Conservation (phyloP, 1,140 invertebrate genomes). For the Drosophila kanapiae region DNA sequence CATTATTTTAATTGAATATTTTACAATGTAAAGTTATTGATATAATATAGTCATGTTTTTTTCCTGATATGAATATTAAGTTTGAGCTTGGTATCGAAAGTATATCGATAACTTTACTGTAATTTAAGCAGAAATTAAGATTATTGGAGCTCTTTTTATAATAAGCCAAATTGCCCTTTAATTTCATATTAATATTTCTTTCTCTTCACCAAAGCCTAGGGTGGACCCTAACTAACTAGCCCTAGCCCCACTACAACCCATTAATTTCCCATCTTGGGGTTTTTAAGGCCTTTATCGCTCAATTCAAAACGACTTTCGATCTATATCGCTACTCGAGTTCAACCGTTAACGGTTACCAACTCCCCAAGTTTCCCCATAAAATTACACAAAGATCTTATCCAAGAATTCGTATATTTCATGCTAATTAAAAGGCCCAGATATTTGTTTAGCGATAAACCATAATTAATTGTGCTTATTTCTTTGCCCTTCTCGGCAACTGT, state of each 20-base stretch:
- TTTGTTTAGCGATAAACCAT: conserved; percentile 63
- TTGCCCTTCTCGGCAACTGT: conserved; percentile 13
- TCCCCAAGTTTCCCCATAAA: conserved; percentile 54
- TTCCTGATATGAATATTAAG: neutral
- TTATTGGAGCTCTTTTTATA: too few species aligned
- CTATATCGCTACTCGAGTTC: conserved; percentile 45
- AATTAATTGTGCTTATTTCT: conserved; percentile 78
- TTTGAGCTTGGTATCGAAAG: neutral
- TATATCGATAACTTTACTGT: neutral
- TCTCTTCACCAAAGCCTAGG: neutral
- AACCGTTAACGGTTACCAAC: conserved; percentile 60
- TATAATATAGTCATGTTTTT: neutral
- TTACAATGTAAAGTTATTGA: neutral
- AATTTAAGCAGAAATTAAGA: too few species aligned
- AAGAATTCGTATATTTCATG: conserved; percentile 70
- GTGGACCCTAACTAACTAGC: conserved; percentile 12
- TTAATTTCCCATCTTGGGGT: conserved; percentile 38
- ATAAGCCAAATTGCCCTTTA: neutral
- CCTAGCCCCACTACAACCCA: conserved; percentile 10
- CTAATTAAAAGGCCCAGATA: conserved; percentile 73
- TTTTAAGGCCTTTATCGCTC: conserved; percentile 34
- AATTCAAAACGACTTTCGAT: conserved; percentile 54
- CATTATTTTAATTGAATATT: neutral
- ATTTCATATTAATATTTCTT: neutral
- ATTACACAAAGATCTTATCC: conserved; percentile 67